phyloP scores from a whole-genome alignment of 2,888 invertebrate species.

The Saturnia japonica region DNA sequence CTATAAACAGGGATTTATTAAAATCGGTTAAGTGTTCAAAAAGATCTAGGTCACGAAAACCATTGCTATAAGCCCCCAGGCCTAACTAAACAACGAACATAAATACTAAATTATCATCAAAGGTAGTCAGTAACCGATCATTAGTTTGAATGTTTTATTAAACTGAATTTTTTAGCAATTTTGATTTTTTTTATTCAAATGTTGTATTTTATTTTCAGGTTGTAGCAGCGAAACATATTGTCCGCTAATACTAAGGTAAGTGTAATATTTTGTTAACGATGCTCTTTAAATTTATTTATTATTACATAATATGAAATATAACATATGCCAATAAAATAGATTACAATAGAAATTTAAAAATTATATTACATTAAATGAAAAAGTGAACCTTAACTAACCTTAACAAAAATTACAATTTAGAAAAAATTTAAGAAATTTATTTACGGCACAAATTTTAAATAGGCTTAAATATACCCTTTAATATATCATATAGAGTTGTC shows the following conservation, averaged over 20 bases:
- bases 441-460: too few relatives aligned
- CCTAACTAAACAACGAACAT: constrained; percentile 65
- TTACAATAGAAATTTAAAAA: too few relatives aligned
- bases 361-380: too few relatives aligned
- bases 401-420: too few relatives aligned
- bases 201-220: constrained; percentile 50
- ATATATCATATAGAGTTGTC: too few relatives aligned
- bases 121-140: constrained; percentile 58
- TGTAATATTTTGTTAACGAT: not conserved
- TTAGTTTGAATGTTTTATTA: constrained; percentile 61
- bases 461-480: too few relatives aligned
- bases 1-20: constrained; percentile 36
- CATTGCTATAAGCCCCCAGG: constrained; percentile 69
- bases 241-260: constrained; percentile 47
- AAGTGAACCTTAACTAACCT: too few relatives aligned
- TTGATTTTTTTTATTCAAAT: constrained; percentile 38
- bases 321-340: too few relatives aligned
- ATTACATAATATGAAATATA: too few relatives aligned
- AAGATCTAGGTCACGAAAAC: constrained; percentile 79
- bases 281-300: too few relatives aligned
- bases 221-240: constrained; percentile 20
- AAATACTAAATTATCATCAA: constrained; percentile 75
- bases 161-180: constrained; percentile 53
- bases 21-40: constrained; percentile 57
- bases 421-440: too few relatives aligned